Evolutionary conservation across 2,797 vertebrate genomes (phyloP).

Genomic region (Malacoctenus gilli): DNA sequence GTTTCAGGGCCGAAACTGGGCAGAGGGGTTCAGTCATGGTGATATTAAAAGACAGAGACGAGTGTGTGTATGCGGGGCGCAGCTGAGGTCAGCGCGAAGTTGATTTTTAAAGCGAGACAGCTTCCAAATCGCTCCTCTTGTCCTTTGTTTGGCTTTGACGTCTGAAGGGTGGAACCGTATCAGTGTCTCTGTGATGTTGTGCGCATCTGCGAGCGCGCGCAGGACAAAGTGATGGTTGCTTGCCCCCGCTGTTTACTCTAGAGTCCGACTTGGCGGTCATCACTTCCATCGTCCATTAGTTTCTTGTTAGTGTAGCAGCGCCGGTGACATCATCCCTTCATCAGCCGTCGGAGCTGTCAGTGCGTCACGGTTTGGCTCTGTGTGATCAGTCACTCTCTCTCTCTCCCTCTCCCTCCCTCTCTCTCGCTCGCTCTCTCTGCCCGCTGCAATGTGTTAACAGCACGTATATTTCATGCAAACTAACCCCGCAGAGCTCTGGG

Average conservation of each 20-base stretch:
- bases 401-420: slow-evolving; percentile 11
- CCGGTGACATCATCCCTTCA: slow-evolving; percentile 60
- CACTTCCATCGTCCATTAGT: slow-evolving; percentile 59
- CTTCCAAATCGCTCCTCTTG: slow-evolving; percentile 28
- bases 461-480: slow-evolving; percentile 20
- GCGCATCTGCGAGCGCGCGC: slow-evolving; percentile 12
- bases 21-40: background rate
- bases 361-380: slow-evolving; percentile 29
- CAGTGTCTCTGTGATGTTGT: slow-evolving; percentile 20
- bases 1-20: background rate
- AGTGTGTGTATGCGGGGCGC: background rate
- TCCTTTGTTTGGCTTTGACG: slow-evolving; percentile 36
- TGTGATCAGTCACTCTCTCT: slow-evolving; percentile 48
- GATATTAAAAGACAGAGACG: background rate
- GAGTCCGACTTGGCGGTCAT: slow-evolving; percentile 39
- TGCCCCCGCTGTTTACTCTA: slow-evolving; percentile 68
- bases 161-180: slow-evolving; percentile 23
- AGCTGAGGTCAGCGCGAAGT: slow-evolving; percentile 5
- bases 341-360: slow-evolving; percentile 44
- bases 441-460: too few relatives aligned
- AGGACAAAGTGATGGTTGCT: slow-evolving; percentile 74
- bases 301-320: slow-evolving; percentile 44
- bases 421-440: too few relatives aligned
- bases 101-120: slow-evolving; percentile 56
- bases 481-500: slow-evolving; percentile 24